Evolutionary conservation across 2,888 invertebrate genomes (phyloP), one percentile per base, ranked within the genome.

Genomic region (Yponomeuta malinellus): DNA sequence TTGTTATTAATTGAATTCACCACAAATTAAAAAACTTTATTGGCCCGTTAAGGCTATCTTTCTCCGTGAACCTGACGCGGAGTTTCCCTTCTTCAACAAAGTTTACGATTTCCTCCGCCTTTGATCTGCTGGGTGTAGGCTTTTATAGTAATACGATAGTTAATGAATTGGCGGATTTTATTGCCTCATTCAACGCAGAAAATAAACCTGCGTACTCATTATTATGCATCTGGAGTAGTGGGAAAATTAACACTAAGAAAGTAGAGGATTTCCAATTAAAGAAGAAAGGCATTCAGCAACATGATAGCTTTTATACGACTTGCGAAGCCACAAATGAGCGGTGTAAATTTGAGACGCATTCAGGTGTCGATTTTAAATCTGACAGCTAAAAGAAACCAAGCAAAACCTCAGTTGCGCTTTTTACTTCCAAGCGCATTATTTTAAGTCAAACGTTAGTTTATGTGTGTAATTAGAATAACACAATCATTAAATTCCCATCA

Each of bases 281-380:
- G 85, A 83, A 87, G 87, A 89, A 89, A 87, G 85, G 84, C 85
- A 87, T 88, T 87, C 88, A 89, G 90, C 86, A 87, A 91, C 82
- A 79, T 81, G 90, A 91, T 88, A 89, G 86, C 80, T 80, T 88
- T 88, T 86, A 88, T 70, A 90, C 89, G 88, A 90, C 90, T 91
- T 88, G 87, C 82, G 91, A 91, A 91, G 88, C 90, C 91, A 52
- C 67, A 76, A 88, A 89, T 76, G 79, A 84, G 81, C 37, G 15
- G 65, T 65, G 82, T 79, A 82, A 84, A 81, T 78, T 82, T 78
- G 81, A 77, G 78, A 81, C 83, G 83, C 84, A 85, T 83, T 83
- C 82, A 88, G 85, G 89, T 88, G 90, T 89, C 85, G 83, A 83
- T 85, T 86, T 83, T 79, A 82, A 85, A 86, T 82, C 75, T 81